Percentiles rank a stretch among this genome's conserved stretches.
phyloP scores from a whole-genome alignment of 1,140 invertebrate species.

The Pogonognathellus flavescens region DNA sequence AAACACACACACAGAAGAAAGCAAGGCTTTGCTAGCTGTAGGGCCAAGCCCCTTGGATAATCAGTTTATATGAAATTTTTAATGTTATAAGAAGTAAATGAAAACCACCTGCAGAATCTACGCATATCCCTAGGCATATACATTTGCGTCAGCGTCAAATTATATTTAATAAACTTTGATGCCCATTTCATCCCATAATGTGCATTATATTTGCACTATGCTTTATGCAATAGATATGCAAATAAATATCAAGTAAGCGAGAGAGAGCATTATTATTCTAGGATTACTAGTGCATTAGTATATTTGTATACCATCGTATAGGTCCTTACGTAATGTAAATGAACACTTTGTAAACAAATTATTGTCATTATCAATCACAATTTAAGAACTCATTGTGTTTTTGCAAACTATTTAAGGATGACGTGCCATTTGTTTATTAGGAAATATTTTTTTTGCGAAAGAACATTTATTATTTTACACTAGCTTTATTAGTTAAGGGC shows the following conservation, averaged over 20 bases:
- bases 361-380: constrained; percentile 49
- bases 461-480: too few species aligned
- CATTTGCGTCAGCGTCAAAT: background rate
- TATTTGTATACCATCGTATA: too few species aligned
- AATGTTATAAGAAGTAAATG: background rate
- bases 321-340: constrained; percentile 18
- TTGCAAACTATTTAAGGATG: constrained; percentile 24
- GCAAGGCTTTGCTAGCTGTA: background rate
- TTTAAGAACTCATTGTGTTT: constrained; percentile 30
- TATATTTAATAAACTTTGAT: constrained; percentile 27
- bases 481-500: too few species aligned
- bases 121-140: background rate
- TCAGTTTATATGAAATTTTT: background rate
- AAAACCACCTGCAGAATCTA: background rate
- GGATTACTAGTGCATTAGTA: background rate
- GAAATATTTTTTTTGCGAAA: too few species aligned
- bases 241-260: too few species aligned
- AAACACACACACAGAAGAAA: too few species aligned
- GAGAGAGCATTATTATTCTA: background rate
- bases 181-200: background rate
- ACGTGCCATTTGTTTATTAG: constrained; percentile 39
- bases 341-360: constrained; percentile 42
- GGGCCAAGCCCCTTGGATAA: background rate
- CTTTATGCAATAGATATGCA: background rate
- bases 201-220: background rate